Percentiles rank a stretch among this genome's conserved stretches.
phyloP scores from a whole-genome alignment of 2,888 invertebrate species.

The Incurvaria masculella region DNA sequence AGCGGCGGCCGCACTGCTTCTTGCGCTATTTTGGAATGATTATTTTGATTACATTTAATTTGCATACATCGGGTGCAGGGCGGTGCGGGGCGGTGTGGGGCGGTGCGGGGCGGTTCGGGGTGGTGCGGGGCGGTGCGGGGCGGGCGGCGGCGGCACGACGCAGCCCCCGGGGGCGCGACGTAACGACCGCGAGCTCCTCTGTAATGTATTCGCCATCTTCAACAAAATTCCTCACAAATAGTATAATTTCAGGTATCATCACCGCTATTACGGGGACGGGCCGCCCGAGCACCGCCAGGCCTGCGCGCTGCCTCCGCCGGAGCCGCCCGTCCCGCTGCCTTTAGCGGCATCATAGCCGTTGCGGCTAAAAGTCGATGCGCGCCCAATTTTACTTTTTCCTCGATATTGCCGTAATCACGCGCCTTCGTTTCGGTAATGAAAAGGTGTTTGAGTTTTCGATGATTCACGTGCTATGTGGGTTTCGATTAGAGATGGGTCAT shows the following conservation, averaged over 20 bases:
- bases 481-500: too few relatives aligned
- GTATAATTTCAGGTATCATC: conserved; percentile 54
- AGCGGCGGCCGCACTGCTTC: not conserved
- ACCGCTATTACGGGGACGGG: conserved; percentile 54
- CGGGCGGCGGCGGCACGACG: conserved; percentile 21
- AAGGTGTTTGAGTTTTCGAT: too few relatives aligned
- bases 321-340: not conserved
- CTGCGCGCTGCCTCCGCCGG: too few relatives aligned
- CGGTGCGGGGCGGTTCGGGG: conserved; percentile 16
- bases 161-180: conserved; percentile 34
- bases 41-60: conserved; percentile 58
- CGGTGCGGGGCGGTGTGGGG: conserved; percentile 21
- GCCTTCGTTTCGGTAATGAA: too few relatives aligned
- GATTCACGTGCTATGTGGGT: too few relatives aligned
- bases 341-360: too few relatives aligned
- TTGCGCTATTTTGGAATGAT: conserved; percentile 33
- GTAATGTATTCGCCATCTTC: conserved; percentile 58
- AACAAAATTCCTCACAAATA: conserved; percentile 56
- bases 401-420: too few relatives aligned
- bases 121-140: conserved; percentile 26
- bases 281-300: conserved; percentile 18
- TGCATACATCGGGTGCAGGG: conserved; percentile 46
- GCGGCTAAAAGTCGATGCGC: too few relatives aligned
- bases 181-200: conserved; percentile 52
- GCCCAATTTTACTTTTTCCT: too few relatives aligned